Conservation (phyloP, 2,888 invertebrate species). For the Drosophila mercatorum region DNA sequence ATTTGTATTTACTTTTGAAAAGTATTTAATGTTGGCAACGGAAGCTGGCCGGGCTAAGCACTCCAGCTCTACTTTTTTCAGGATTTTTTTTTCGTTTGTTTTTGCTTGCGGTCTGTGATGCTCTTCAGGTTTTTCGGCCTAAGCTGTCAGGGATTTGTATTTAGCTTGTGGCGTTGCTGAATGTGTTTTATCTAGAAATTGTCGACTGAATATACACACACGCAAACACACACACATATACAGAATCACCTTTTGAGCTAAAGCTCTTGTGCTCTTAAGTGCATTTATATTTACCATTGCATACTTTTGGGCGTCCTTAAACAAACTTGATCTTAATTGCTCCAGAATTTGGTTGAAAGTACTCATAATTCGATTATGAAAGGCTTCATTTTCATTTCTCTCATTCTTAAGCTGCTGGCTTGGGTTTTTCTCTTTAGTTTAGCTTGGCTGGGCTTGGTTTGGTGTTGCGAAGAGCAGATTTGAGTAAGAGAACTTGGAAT, state of each 20-base stretch:
- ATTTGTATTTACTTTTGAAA: constrained; percentile 70
- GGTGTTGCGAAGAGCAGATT: neutral
- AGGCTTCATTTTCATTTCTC: constrained; percentile 10
- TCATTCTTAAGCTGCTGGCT: neutral
- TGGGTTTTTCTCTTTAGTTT: neutral
- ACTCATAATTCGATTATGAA: constrained; percentile 22
- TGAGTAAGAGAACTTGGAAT: neutral
- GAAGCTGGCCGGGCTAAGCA: constrained; percentile 29
- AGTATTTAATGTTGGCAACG: constrained; percentile 57
- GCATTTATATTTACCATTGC: constrained; percentile 24
- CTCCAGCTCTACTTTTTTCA: constrained; percentile 7
- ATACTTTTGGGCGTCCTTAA: constrained; percentile 8
- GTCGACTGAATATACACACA: neutral
- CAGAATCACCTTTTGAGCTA: neutral
- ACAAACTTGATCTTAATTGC: constrained; percentile 9
- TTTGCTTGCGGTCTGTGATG: constrained; percentile 1
- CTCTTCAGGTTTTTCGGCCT: constrained; percentile 5
- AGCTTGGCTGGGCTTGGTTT: no score
- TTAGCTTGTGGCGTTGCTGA: constrained; percentile 20
- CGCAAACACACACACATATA: neutral
- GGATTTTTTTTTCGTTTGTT: neutral
- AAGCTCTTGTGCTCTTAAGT: constrained; percentile 13
- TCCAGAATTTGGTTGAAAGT: neutral
- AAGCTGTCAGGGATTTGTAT: constrained; percentile 22
- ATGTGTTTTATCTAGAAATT: constrained; percentile 16